Conservation (phyloP, 2,113 vertebrate genomes). For the Natator depressus region DNA sequence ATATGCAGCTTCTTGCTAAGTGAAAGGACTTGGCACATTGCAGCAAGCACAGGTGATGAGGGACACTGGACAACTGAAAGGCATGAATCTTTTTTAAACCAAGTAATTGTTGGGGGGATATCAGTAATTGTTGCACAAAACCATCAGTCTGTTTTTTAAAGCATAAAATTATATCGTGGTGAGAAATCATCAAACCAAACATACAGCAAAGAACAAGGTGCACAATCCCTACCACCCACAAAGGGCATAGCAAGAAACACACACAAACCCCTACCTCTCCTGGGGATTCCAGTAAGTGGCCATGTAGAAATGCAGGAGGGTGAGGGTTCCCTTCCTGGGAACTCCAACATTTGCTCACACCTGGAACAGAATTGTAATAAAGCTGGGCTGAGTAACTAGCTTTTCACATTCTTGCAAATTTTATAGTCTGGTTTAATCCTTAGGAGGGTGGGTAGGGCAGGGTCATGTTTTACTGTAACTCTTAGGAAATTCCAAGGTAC, state of each 20-base stretch:
- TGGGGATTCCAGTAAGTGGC: neutral
- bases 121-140: constrained; percentile 58
- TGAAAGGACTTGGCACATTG: constrained; percentile 58
- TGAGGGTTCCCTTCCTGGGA: neutral
- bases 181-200: neutral
- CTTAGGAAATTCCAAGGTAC: constrained; percentile 44
- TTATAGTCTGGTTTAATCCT: neutral
- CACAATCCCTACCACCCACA: neutral
- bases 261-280: fast-evolving
- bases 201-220: neutral
- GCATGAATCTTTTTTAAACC: constrained; percentile 64
- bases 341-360: neutral
- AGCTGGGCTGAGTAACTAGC: neutral
- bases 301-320: neutral
- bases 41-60: too few relatives aligned
- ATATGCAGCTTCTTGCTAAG: constrained; percentile 41
- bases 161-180: constrained; percentile 24
- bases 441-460: neutral
- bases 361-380: neutral
- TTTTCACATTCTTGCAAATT: neutral
- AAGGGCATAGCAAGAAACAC: neutral
- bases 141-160: constrained; percentile 16
- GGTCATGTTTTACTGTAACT: constrained; percentile 16
- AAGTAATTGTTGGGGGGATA: constrained; percentile 19
- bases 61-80: constrained; percentile 62